phyloP scores from a whole-genome alignment of 1,140 invertebrate genomes.

The Halotydeus destructor region DNA sequence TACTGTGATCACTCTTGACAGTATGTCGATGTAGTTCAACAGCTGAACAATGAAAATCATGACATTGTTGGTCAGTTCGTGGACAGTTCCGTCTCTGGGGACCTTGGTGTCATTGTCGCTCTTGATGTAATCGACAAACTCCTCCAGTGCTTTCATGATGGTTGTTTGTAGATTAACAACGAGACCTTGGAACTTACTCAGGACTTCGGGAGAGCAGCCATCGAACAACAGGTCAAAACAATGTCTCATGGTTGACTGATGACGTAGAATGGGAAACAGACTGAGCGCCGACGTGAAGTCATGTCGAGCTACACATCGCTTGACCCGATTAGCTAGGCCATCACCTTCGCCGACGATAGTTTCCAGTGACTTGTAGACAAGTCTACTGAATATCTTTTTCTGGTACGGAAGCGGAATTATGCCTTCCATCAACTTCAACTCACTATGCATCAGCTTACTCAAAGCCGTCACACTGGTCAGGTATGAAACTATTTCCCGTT shows the following conservation, averaged over 20 bases:
- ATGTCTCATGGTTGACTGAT: slow-evolving; percentile 51
- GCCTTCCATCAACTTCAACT: slow-evolving; percentile 53
- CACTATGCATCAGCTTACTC: slow-evolving; percentile 68
- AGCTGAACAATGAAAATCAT: slow-evolving; percentile 65
- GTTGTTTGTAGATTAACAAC: slow-evolving; percentile 49
- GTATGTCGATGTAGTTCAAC: slow-evolving; percentile 23
- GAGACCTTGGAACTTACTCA: slow-evolving; percentile 36
- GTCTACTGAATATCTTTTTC: slow-evolving; percentile 46
- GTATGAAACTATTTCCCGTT: slow-evolving; percentile 69
- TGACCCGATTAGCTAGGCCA: slow-evolving; percentile 24
- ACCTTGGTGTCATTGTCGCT: slow-evolving; percentile 57
- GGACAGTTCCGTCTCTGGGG: slow-evolving; percentile 86
- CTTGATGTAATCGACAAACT: slow-evolving; percentile 73
- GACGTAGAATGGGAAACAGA: slow-evolving; percentile 65
- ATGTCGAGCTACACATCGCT: slow-evolving; percentile 51
- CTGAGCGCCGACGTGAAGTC: slow-evolving; percentile 62
- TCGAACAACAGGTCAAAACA: slow-evolving; percentile 59
- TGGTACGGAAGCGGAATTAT: slow-evolving; percentile 55
- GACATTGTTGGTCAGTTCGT: slow-evolving; percentile 80
- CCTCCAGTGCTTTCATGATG: slow-evolving; percentile 66
- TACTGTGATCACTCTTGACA: slow-evolving; percentile 15
- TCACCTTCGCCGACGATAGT: slow-evolving; percentile 64
- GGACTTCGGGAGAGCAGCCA: slow-evolving; percentile 16
- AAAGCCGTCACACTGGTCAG: slow-evolving; percentile 60
- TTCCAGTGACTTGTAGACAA: slow-evolving; percentile 62